Percentiles rank a stretch among this genome's conserved stretches.
phyloP scores from a whole-genome alignment of 2,888 invertebrate species.

The Mycogona germanica region DNA sequence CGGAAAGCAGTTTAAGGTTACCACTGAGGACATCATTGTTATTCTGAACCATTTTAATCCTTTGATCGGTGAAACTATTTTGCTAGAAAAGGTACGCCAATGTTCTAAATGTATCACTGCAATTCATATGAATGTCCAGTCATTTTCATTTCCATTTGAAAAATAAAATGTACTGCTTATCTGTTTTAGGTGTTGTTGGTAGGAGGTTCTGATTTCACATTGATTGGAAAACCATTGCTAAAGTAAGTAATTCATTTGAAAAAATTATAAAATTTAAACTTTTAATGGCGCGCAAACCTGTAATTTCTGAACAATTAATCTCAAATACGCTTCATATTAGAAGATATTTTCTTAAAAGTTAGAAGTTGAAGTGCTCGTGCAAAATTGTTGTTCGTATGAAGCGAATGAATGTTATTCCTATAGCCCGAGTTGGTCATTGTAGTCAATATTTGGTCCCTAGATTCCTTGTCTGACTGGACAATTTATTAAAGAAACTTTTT shows the following conservation, averaged over 20 bases:
- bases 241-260: constrained; percentile 33
- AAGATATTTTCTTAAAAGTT: too few relatives aligned
- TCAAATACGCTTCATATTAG: too few relatives aligned
- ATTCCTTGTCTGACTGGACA: too few relatives aligned
- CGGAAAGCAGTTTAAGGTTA: constrained; percentile 75
- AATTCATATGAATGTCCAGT: too few relatives aligned
- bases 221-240: constrained; percentile 66
- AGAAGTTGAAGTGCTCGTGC: too few relatives aligned
- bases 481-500: neutral
- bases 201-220: constrained; percentile 64
- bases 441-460: too few relatives aligned
- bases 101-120: too few relatives aligned
- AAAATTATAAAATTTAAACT: neutral
- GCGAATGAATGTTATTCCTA: too few relatives aligned
- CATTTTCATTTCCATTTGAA: too few relatives aligned
- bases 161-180: too few relatives aligned
- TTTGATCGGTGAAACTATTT: constrained; percentile 60
- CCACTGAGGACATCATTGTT: constrained; percentile 69
- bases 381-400: too few relatives aligned
- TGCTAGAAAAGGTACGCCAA: constrained; percentile 56
- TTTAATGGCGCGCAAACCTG: neutral
- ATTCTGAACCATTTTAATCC: constrained; percentile 73
- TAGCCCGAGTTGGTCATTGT: too few relatives aligned
- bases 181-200: constrained; percentile 53
- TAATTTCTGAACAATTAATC: neutral